Evolutionary conservation across 2,113 vertebrate species (phyloP), one percentile per base, ranked within the genome.

Genomic region (Protobothrops mucrosquamatus): DNA sequence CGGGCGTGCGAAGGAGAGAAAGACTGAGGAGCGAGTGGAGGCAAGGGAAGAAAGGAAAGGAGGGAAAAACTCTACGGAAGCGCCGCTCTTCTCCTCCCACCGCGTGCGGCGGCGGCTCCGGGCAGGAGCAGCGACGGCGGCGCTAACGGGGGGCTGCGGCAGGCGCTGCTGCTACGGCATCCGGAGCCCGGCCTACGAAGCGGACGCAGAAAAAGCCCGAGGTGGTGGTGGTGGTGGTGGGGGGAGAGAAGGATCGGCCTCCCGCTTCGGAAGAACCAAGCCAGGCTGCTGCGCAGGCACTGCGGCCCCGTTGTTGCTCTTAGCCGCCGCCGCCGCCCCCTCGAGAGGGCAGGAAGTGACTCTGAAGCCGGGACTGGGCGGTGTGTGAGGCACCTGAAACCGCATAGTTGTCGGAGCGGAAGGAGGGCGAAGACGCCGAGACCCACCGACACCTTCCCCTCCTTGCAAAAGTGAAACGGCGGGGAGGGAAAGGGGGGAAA

Each of bases 61-160:
- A 5, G 29, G 51, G 48, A 7, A n/a, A n/a, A n/a, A 26, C 43
- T 39, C 34, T 9, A 9, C 15, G 7, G 69, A 20, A 81, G n/a
- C 34, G 15, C 6, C 18, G 69, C 34, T 39, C 7, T 55, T 22
- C 18, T 23, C 10, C 86, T n/a, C 48, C n/a, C 89, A 43, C 91
- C 81, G 51, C 64, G 94, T 93, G 96, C 94, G 93, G 43, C 94
- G 93, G 43, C 85, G 20, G 85, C 15, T 90, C 88, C 9, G 7
- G 90, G 95, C 89, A 93, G 93, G 85, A 24, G 90, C 87, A 54
- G 92, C 92, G 93, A 93, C 69, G 92, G 91, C 85, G 88, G 85
- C 14, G 93, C 64, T 39, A 59, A 90, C 34, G 87, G 43, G 39
- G 54, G 39, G 51, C 86, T 52, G 91, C 91, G 86, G 87, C 22